Evolutionary conservation across 2,797 vertebrate genomes (phyloP).

Genomic region (Helarctos malayanus): DNA sequence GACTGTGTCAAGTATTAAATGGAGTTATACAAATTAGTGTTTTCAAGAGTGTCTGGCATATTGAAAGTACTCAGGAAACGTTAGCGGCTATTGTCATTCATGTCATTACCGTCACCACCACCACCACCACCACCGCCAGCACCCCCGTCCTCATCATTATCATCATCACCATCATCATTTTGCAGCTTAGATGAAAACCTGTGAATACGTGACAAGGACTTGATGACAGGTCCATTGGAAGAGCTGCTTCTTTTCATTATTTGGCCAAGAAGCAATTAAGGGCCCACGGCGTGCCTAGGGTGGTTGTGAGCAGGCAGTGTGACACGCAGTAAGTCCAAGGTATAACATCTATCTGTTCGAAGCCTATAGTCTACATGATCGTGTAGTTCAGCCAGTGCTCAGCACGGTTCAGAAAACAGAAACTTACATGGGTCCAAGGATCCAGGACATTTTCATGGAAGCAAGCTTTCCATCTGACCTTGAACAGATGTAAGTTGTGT

Average conservation of each 20-base stretch:
- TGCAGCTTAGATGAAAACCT: background rate
- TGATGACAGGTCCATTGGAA: background rate
- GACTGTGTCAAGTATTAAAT: background rate
- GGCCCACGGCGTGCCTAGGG: background rate
- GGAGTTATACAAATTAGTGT: background rate
- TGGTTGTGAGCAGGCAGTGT: background rate
- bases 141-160: too few relatives aligned
- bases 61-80: background rate
- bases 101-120: background rate
- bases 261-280: background rate
- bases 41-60: background rate
- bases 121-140: background rate
- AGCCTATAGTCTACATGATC: background rate
- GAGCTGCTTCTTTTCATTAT: background rate
- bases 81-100: background rate
- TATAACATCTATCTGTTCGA: background rate
- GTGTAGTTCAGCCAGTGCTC: background rate
- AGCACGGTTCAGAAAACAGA: background rate
- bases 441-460: background rate
- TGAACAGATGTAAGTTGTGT: background rate
- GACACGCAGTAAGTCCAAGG: background rate
- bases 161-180: background rate
- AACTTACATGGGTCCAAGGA: background rate
- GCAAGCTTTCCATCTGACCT: background rate
- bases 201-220: background rate